Percentiles rank a stretch among this genome's conserved stretches.
Conservation (phyloP, 2,113 vertebrate species). For the Scomber colias region DNA sequence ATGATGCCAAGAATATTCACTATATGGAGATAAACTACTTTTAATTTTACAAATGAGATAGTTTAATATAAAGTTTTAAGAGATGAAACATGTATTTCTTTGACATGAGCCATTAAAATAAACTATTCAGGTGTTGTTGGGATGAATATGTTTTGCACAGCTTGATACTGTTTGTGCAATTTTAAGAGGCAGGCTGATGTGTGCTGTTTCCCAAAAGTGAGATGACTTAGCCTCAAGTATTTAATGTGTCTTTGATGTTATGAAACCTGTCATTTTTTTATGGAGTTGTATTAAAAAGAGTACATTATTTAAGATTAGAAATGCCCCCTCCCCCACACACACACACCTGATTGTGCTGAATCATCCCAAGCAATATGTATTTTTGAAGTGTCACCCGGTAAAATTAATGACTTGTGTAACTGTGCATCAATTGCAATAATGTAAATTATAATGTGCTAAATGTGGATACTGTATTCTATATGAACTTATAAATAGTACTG, state of each 20-base stretch:
- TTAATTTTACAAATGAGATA: slow-evolving; percentile 3
- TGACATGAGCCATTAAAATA: slow-evolving; percentile 34
- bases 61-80: slow-evolving; percentile 11
- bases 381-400: slow-evolving; percentile 67
- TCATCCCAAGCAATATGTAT: slow-evolving; percentile 76
- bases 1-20: slow-evolving; percentile 48
- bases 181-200: slow-evolving; percentile 37
- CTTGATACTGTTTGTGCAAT: slow-evolving; percentile 60
- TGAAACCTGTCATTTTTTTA: slow-evolving; percentile 35
- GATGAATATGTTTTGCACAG: slow-evolving; percentile 23
- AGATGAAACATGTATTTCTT: slow-evolving; percentile 25
- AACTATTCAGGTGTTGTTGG: slow-evolving; percentile 35
- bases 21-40: slow-evolving; percentile 21
- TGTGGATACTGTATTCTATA: slow-evolving; percentile 70
- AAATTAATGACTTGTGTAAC: slow-evolving; percentile 66
- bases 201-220: slow-evolving; percentile 21
- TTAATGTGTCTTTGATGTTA: slow-evolving; percentile 47
- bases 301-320: slow-evolving; percentile 32
- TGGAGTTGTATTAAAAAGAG: slow-evolving; percentile 40
- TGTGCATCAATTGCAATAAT: slow-evolving; percentile 82
- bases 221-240: slow-evolving; percentile 33
- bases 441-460: slow-evolving; percentile 74
- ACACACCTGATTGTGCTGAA: slow-evolving; percentile 53
- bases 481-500: slow-evolving; percentile 72
- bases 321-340: neutral